Base-by-base conservation (phyloP, 30 jellyfish, hydroid and myxozoan genomes). In the Turritopsis rubra region DNA sequence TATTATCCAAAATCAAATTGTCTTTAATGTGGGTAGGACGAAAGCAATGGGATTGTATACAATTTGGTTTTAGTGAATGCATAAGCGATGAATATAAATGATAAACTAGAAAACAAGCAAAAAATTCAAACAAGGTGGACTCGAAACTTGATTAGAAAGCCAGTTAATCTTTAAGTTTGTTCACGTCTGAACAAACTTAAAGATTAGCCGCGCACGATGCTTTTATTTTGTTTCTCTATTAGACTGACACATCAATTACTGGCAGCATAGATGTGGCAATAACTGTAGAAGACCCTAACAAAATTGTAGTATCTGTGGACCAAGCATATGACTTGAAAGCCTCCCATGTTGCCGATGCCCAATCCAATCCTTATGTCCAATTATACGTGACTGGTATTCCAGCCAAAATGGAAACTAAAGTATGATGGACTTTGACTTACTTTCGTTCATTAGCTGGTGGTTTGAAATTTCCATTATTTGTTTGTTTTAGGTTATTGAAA, bases 341-440 rank as follows among this genome's bases (percentile, higher is more conserved):
- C 29, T 81, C 89, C 30, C 75, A 85, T 71, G 84, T 41, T 17
- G 54, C 20, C 21, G 29, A 66, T 21, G 73, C 53, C 1, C 25
- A 81, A 16, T 85, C 97, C 16, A 81, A 82, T 85, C 95, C 97
- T 21, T 90, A 81, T 78, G 91, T 90, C 53, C 73, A 95, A 60
- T 66, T 92, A 66, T 90, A 72, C 66, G 88, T 90, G 3, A 81
- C 97, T 53, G 95, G 97, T 7, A 83, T 90, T 21, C 85, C 88
- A 70, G 65, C 85, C 17, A 85, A 86, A 29, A 88, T 54, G 28
- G 95, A 85, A 72, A 90, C 92, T 1, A 30, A 81, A 78, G 97
- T 90, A 73, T 74, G 16, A 16, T 41, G 60, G 13, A 41, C 13
- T 41, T 41, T 41, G 5, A 41, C 60, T 3, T 5, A 41, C 60